Evolutionary conservation across 2,888 invertebrate species (phyloP), one percentile per base, ranked within the genome.

Genomic region (Cinara cedri): DNA sequence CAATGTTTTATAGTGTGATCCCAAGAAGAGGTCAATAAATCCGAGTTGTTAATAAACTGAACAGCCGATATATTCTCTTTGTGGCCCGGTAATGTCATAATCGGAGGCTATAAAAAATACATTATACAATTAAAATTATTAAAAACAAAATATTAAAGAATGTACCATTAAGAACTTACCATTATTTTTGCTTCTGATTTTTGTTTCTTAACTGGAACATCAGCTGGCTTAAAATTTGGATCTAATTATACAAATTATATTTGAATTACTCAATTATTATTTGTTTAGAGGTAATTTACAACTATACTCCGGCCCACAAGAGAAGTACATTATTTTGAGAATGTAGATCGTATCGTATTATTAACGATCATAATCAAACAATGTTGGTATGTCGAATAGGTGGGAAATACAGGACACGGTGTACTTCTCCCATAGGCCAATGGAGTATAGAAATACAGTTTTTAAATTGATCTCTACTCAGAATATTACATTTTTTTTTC

Each of bases 1-100:
- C 98, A 99, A 11, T 97, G 86, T 85, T 94, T 93, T 19, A 99
- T 88, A 0, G 97, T 93, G 85, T 98, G 97, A 87, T 99, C 98
- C 96, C 96, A 97, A 1, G 97, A 95, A 74, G 92, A 90, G 0
- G 97, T 95, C 11, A 94, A 88, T 2, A 97, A 87, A 82, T 93
- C 93, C 82, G 90, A 88, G 83, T 93, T 92, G 21, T 82, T 82
- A 83, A 93, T 89, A 97, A 98, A 99, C 76, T 91, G 89, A 0
- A 94, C 90, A 0, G 92, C 90, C 0, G 95, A 94, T 21, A 99
- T 90, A 16, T 93, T 93, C 86, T 98, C 98, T 82, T 92, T 91
- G 85, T 99, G 98, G 0, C 97, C 97, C 85, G 93, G 92, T 82
- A 98, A 86, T 1, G 97, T 97, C 84, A 93, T 88, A 83, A 94